phyloP scores from a whole-genome alignment of 1,140 invertebrate genomes.

The Conus ventricosus region DNA sequence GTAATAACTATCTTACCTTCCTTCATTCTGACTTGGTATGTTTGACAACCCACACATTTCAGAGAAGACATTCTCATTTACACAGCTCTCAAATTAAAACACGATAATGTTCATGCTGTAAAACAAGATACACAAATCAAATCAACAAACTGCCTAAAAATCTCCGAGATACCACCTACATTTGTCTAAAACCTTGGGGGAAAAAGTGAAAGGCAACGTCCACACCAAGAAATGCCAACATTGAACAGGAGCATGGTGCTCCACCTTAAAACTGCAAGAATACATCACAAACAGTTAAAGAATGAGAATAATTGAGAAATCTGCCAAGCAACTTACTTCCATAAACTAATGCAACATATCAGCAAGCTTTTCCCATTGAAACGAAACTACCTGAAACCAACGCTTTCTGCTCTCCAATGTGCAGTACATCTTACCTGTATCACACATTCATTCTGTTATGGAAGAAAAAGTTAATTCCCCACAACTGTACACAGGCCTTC shows the following conservation, averaged over 20 bases:
- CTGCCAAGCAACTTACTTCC: not conserved
- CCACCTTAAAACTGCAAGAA: not conserved
- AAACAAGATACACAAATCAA: not conserved
- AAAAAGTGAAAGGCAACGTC: not conserved
- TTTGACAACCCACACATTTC: not conserved
- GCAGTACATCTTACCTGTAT: not conserved
- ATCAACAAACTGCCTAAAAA: not conserved
- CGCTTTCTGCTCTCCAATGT: not conserved
- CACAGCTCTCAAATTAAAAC: not conserved
- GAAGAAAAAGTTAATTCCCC: not conserved
- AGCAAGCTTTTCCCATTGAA: not conserved
- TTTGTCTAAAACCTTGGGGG: not conserved
- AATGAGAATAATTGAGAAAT: not conserved
- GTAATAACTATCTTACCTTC: no score
- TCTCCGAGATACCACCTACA: not conserved
- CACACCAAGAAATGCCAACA: not conserved
- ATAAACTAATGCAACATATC: not conserved
- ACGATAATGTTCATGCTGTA: not conserved
- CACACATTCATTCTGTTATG: not conserved
- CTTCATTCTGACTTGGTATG: no score
- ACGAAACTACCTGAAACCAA: not conserved
- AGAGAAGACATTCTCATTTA: not conserved
- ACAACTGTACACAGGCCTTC: not conserved
- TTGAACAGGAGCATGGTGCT: not conserved
- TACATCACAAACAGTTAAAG: not conserved